phyloP scores from a whole-genome alignment of 2,113 vertebrate species.

The Eulemur rufifrons region DNA sequence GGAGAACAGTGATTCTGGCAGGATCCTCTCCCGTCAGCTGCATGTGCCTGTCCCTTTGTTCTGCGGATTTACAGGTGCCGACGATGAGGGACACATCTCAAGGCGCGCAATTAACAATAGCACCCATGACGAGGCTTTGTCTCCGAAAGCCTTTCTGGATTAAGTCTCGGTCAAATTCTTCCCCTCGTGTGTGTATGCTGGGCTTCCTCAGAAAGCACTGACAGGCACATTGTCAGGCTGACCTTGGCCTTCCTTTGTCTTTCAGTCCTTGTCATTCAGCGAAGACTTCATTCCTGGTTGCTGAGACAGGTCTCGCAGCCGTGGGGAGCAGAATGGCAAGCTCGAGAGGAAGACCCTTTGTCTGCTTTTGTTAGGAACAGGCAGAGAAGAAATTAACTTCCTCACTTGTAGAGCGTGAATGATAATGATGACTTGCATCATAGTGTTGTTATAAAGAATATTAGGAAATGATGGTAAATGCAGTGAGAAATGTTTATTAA shows the following conservation, averaged over 20 bases:
- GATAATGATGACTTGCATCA: not conserved
- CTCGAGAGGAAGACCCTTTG: not conserved
- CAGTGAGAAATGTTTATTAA: slow-evolving; percentile 45
- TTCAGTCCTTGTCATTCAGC: slow-evolving; percentile 41
- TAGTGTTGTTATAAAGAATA: not conserved
- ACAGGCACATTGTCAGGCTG: slow-evolving; percentile 22
- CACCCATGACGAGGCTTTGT: not conserved
- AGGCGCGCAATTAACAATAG: not conserved
- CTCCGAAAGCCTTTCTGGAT: slow-evolving; percentile 54
- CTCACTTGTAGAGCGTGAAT: not conserved
- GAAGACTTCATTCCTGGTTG: not conserved
- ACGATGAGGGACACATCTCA: slow-evolving; percentile 14
- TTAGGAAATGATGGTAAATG: not conserved
- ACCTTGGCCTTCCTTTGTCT: slow-evolving; percentile 57
- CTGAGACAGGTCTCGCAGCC: not conserved
- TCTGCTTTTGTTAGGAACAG: slow-evolving; percentile 11
- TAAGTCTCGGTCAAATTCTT: not conserved
- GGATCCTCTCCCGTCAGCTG: not conserved
- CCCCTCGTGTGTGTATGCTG: not conserved
- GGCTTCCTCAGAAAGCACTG: slow-evolving; percentile 47
- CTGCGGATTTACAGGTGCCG: not conserved
- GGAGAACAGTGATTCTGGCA: not conserved
- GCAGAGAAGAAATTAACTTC: slow-evolving; percentile 18
- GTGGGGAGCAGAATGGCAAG: not conserved
- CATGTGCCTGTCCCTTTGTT: accelerated